These are phyloP conservation scores for Morelia viridis DNA, from an alignment of 2,797 vertebrate species.

Conservation along the genomic window DNA sequence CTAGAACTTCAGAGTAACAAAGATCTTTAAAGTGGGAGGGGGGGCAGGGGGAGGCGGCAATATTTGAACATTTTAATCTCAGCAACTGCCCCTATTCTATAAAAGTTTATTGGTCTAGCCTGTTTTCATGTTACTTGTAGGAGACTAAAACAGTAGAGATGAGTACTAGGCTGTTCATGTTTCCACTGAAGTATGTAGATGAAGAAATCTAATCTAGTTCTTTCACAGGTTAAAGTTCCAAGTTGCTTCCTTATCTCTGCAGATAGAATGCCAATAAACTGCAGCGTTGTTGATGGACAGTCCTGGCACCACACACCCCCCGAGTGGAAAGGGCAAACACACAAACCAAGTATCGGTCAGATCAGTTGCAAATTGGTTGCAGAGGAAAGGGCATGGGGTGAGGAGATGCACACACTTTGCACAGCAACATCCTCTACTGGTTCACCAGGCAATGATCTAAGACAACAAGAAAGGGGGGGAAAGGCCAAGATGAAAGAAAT, in stretches of 20 bases:
- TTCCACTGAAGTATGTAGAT: not conserved
- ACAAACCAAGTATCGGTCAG: constrained; percentile 21
- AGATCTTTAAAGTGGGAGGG: not conserved
- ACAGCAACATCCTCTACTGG: constrained; percentile 31
- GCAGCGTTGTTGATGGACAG: constrained; percentile 44
- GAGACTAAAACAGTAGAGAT: not conserved
- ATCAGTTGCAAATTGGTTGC: not conserved
- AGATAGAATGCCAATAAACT: constrained; percentile 19
- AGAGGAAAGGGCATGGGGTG: not conserved
- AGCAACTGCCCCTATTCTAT: not conserved
- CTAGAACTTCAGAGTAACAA: not conserved
- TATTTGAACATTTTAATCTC: not conserved
- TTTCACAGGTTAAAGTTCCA: constrained; percentile 51
- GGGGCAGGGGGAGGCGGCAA: not conserved
- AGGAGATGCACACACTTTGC: not conserved
- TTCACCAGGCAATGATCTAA: not conserved
- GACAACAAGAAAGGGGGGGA: not conserved
- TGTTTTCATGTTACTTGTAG: not conserved
- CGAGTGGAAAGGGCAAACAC: constrained; percentile 19
- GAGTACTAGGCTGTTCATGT: not conserved
- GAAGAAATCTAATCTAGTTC: not conserved
- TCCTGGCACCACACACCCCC: not conserved
- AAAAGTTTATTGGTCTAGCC: not conserved
- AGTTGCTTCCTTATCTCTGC: constrained; percentile 45
- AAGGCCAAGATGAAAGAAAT: not conserved